A percentile compares a stretch with the other conserved stretches of the same genome.
Evolutionary conservation across 1,140 invertebrate genomes (phyloP).

Genomic region (Tribolium madens): DNA sequence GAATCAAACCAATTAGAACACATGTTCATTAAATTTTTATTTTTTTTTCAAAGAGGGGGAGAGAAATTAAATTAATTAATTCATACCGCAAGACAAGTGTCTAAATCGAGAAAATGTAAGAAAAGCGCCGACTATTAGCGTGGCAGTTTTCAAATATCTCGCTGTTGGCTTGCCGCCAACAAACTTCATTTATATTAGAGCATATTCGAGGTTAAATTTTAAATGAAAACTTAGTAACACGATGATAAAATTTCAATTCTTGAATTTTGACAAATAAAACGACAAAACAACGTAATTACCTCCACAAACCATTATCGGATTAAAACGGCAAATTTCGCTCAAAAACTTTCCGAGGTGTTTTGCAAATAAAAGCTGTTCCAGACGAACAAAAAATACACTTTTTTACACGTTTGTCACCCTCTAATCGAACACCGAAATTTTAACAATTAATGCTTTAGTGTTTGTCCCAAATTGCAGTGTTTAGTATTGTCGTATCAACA

Average conservation of each 20-base stretch:
- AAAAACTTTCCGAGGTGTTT: background rate
- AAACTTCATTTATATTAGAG: slow-evolving; percentile 29
- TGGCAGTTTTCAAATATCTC: slow-evolving; percentile 18
- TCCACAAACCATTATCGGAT: background rate
- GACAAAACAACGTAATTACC: background rate
- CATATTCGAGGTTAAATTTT: slow-evolving; percentile 18
- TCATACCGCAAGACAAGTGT: background rate
- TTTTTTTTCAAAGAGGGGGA: too few relatives aligned
- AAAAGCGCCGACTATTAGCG: slow-evolving; percentile 25
- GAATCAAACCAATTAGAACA: background rate
- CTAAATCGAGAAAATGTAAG: slow-evolving; percentile 1
- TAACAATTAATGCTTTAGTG: too few relatives aligned
- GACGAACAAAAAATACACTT: background rate
- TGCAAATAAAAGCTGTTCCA: background rate
- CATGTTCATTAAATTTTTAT: background rate
- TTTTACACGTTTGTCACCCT: background rate
- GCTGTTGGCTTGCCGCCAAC: background rate
- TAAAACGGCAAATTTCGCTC: background rate
- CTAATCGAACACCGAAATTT: background rate
- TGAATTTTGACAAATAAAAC: background rate
- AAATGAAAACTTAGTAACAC: slow-evolving; percentile 1
- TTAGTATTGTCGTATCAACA: too few relatives aligned
- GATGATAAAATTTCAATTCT: background rate
- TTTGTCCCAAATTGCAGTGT: too few relatives aligned
- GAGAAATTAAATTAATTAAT: background rate